phyloP scores from a whole-genome alignment of 1,140 invertebrate genomes.

The Sarcophaga peregrina region DNA sequence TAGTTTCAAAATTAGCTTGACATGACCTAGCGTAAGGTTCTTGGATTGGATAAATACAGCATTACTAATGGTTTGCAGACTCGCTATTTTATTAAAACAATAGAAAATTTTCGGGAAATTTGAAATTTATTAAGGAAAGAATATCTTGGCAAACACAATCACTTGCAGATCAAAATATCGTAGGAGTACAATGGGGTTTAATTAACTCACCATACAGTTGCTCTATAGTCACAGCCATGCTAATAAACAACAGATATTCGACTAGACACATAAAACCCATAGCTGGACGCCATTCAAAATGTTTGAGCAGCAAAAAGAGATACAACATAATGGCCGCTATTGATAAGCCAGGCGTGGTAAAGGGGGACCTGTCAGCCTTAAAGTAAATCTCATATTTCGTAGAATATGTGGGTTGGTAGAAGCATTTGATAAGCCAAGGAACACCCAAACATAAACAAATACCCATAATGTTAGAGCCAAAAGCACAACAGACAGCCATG shows the following conservation, averaged over 20 bases:
- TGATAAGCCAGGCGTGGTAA: slow-evolving; percentile 80
- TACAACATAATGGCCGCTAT: slow-evolving; percentile 78
- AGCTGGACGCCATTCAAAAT: slow-evolving; percentile 73
- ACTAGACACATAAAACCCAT: slow-evolving; percentile 79
- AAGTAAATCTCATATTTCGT: slow-evolving; percentile 70
- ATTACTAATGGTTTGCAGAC: no score
- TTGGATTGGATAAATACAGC: no score
- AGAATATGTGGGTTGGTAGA: slow-evolving; percentile 74
- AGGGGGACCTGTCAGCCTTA: slow-evolving; percentile 76
- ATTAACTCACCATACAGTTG: no score
- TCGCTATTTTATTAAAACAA: no score
- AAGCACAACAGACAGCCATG: slow-evolving; percentile 33
- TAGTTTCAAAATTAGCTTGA: no score
- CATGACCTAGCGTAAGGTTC: no score
- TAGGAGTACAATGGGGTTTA: no score
- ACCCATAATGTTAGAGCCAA: slow-evolving; percentile 35
- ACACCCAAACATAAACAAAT: slow-evolving; percentile 34
- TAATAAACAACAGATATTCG: slow-evolving; percentile 79
- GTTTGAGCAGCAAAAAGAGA: slow-evolving; percentile 66
- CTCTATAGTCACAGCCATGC: slow-evolving; percentile 80
- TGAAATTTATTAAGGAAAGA: no score
- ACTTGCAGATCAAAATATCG: no score
- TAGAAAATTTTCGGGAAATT: no score
- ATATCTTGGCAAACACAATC: no score
- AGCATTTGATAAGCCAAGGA: slow-evolving; percentile 68